Base-by-base conservation (phyloP, 2,797 vertebrate genomes). In the Sphaeramia orbicularis region DNA sequence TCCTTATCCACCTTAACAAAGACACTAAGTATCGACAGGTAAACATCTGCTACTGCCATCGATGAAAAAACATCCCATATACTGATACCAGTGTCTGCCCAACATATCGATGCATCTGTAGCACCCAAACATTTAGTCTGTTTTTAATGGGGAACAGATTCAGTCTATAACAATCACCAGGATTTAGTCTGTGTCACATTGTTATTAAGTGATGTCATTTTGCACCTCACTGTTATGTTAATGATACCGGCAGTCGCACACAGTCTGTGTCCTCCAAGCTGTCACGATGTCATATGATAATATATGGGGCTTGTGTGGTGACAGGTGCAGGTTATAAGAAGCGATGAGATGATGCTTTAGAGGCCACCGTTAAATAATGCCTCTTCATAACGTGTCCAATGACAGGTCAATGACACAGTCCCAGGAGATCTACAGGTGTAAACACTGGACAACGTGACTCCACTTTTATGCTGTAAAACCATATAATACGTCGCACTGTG, bases 291-390 rank as follows among this genome's bases (percentile, higher is more conserved):
- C 8, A 48, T 13, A 7, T 21, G 59, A n/a, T 67, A 72, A 81
- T 83, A 49, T 75, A 85, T 64, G 45, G 36, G 49, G 45, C 54
- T 19, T 38, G 37, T 16, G 35, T 35, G 16, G 43, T 67, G 54
- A 37, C 42, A 56, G 69, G 49, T 73, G 48, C 38, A 67, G 78
- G 62, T 85, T 62, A 73, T 63, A 47, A 65, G 70, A 71, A 44
- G 65, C 48, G 76, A 86, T 86, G 38, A 81, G 73, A 85, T 38
- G 63, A 85, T 38, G 63, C 68, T 82, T 80, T 71, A 84, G 64
- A 86, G 81, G 76, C 65, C 68, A 44, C 71, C 4, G 21, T 79
- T 83, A 82, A 82, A 79, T 27, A 41, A 44, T 76, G 65, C 63
- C 53, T 62, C 21, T 60, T 80, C 61, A 85, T 71, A 57, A 61